Percentiles rank a stretch among this genome's conserved stretches.
These are phyloP conservation scores for Drosophila simulans DNA, from an alignment of 1,140 invertebrate genomes.

Conservation along the genomic window DNA sequence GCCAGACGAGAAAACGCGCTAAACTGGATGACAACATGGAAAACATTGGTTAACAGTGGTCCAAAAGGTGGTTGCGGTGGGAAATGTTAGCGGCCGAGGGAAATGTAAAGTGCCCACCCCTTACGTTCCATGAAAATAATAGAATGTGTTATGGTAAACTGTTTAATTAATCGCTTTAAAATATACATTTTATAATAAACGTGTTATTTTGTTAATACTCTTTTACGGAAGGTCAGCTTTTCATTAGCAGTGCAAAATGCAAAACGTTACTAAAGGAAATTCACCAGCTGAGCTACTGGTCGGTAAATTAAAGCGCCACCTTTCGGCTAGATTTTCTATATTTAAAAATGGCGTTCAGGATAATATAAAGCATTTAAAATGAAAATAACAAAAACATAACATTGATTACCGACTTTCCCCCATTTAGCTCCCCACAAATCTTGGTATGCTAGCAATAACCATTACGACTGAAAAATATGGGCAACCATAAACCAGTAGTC, in stretches of 20 bases:
- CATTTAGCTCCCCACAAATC: neutral
- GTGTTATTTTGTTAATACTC: no score
- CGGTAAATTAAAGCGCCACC: conserved; percentile 9
- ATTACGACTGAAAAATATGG: neutral
- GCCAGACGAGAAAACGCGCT: conserved; percentile 57
- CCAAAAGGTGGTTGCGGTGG: conserved; percentile 17
- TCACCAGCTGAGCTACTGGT: conserved; percentile 7
- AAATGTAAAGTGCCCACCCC: conserved; percentile 12
- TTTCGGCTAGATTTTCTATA: neutral
- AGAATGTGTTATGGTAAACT: neutral
- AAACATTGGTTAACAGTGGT: conserved; percentile 24
- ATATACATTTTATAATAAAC: no score
- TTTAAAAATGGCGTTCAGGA: neutral
- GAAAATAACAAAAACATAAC: neutral
- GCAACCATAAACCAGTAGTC: conserved; percentile 37
- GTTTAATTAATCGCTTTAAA: no score
- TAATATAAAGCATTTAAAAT: neutral
- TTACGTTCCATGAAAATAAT: neutral
- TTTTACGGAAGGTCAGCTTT: neutral
- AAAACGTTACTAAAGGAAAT: conserved; percentile 1
- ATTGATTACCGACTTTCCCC: neutral
- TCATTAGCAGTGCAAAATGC: neutral
- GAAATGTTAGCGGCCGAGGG: conserved; percentile 32
- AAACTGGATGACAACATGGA: conserved; percentile 51
- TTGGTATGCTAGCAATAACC: neutral